phyloP scores from a whole-genome alignment of 2,113 vertebrate genomes.

The Pyxicephalus adspersus region DNA sequence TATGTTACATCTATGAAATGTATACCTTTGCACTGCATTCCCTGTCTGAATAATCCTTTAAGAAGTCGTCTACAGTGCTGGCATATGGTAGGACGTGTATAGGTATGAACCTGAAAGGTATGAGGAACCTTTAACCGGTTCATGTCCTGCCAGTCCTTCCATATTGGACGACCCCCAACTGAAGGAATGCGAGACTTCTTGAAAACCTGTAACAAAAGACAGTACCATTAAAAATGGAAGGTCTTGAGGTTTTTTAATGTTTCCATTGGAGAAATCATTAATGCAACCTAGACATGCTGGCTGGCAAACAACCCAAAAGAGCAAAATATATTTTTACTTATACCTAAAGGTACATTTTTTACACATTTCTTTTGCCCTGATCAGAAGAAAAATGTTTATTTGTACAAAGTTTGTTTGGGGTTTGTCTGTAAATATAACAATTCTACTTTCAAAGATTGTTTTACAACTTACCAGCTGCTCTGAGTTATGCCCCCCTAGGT shows the following conservation, averaged over 20 bases:
- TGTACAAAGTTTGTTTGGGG: too few relatives aligned
- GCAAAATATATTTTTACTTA: too few relatives aligned
- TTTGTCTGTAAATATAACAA: too few relatives aligned
- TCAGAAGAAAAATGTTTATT: too few relatives aligned
- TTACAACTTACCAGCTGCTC: conserved; percentile 19
- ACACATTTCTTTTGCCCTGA: too few relatives aligned
- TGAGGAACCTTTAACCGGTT: conserved; percentile 96
- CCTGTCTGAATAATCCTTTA: conserved; percentile 96
- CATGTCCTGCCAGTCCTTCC: conserved; percentile 99
- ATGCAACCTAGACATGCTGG: too few relatives aligned
- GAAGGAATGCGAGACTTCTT: conserved; percentile 59
- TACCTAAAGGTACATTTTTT: too few relatives aligned
- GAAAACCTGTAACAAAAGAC: background rate
- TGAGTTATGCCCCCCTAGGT: conserved; percentile 25
- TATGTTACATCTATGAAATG: background rate
- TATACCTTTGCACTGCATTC: conserved; percentile 98
- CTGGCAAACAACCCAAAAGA: too few relatives aligned
- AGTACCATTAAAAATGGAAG: background rate
- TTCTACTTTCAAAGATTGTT: too few relatives aligned
- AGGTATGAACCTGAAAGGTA: conserved; percentile 97
- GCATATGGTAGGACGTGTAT: conserved; percentile 96
- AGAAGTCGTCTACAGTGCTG: conserved; percentile 96
- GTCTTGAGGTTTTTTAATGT: too few relatives aligned
- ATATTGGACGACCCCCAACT: conserved; percentile 96
- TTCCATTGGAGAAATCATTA: too few relatives aligned